phyloP scores from a whole-genome alignment of 2,888 invertebrate genomes.

The Athalia circularis region DNA sequence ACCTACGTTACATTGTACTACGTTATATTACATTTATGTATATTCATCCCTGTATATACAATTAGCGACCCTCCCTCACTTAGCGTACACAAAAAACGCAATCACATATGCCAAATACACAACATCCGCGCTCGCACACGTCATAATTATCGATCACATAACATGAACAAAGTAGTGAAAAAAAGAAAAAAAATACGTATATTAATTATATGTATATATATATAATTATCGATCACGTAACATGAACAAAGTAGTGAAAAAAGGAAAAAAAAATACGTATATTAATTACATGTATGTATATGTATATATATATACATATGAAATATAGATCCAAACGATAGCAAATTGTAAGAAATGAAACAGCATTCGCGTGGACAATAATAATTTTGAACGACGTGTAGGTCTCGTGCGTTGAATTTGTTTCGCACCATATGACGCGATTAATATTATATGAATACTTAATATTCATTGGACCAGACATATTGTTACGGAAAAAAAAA shows the following conservation, averaged over 20 bases:
- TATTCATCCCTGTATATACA: constrained; percentile 41
- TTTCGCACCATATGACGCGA: constrained; percentile 22
- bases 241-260: too few species aligned
- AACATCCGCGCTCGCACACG: too few species aligned
- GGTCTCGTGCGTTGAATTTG: constrained; percentile 17
- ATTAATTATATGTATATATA: constrained; percentile 17
- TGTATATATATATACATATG: constrained; percentile 25
- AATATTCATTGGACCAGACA: constrained; percentile 65
- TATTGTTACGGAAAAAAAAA: constrained; percentile 53
- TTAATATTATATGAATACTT: constrained; percentile 58
- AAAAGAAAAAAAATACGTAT: not conserved
- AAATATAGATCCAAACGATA: constrained; percentile 1
- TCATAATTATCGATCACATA: too few species aligned
- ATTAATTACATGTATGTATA: constrained; percentile 3
- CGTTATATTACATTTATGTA: constrained; percentile 21
- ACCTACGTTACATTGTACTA: too few species aligned
- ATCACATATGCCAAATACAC: too few species aligned
- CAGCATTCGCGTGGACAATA: constrained; percentile 36
- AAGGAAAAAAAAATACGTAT: not conserved
- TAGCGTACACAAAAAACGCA: not conserved
- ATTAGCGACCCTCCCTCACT: constrained; percentile 4
- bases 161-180: too few species aligned
- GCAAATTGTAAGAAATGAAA: not conserved
- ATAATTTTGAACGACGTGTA: constrained; percentile 22
- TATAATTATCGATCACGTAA: not conserved